Conservation (phyloP, 2,113 vertebrate species). For the Glaucidium brasilianum region DNA sequence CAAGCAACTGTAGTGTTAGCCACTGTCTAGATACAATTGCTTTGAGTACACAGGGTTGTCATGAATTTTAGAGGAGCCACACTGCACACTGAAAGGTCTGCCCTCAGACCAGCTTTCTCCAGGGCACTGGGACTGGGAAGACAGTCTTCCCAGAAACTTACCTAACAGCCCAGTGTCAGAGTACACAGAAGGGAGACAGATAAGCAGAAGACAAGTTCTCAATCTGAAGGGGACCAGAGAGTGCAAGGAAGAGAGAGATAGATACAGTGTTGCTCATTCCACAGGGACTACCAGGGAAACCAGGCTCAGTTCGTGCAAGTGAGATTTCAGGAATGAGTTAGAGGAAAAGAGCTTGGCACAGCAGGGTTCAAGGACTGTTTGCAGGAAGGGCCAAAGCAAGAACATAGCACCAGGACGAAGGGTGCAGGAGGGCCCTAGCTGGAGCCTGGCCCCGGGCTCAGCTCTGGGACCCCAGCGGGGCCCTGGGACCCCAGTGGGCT, state of each 20-base stretch:
- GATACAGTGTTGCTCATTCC: not conserved
- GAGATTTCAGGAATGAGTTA: not conserved
- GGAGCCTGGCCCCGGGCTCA: fast-evolving
- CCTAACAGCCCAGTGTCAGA: not conserved
- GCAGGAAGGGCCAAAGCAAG: not conserved
- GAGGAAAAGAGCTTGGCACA: not conserved
- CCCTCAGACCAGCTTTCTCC: not conserved
- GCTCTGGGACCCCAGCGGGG: not conserved
- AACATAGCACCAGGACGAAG: not conserved
- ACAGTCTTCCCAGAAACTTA: not conserved
- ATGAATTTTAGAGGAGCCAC: not conserved
- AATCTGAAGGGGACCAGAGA: not conserved
- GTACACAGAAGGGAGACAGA: not conserved
- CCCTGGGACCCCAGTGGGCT: not conserved
- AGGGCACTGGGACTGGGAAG: not conserved
- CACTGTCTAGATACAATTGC: not conserved
- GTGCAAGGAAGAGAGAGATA: not conserved
- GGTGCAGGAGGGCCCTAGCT: not conserved
- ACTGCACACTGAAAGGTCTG: not conserved
- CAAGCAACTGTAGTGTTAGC: not conserved
- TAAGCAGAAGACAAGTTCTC: not conserved
- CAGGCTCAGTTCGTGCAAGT: not conserved
- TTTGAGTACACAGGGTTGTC: not conserved
- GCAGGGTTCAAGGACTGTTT: not conserved
- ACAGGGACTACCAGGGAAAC: not conserved